Conservation (phyloP, 2,113 vertebrate species). For the Brachyistius frenatus region DNA sequence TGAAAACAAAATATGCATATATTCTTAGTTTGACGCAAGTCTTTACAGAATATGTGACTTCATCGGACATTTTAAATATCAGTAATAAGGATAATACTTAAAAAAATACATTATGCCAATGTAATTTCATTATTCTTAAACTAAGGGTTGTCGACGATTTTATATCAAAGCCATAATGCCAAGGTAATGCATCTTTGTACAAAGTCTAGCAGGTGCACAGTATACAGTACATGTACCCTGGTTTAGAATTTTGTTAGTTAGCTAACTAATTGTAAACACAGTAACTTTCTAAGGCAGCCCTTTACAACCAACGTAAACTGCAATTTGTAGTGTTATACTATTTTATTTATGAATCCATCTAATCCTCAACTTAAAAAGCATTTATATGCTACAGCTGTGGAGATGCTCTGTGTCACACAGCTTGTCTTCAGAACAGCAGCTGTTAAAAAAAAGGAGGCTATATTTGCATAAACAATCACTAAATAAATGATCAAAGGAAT, state of each 20-base stretch:
- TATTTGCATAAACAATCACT: background rate
- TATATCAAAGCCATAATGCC: too few relatives aligned
- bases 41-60: too few relatives aligned
- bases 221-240: too few relatives aligned
- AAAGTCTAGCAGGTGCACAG: too few relatives aligned
- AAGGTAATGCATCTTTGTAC: too few relatives aligned
- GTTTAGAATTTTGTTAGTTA: background rate
- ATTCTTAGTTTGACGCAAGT: too few relatives aligned
- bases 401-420: background rate
- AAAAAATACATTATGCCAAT: too few relatives aligned
- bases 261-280: background rate
- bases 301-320: background rate
- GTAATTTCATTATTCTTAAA: too few relatives aligned
- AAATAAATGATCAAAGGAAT: background rate
- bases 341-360: background rate
- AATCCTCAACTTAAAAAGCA: background rate
- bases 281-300: background rate
- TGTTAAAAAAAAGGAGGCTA: background rate
- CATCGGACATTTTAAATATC: too few relatives aligned
- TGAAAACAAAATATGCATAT: too few relatives aligned
- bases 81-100: too few relatives aligned
- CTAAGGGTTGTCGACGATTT: too few relatives aligned
- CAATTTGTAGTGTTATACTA: background rate
- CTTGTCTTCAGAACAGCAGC: background rate
- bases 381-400: background rate